Evolutionary conservation across 2,797 vertebrate genomes (phyloP), one percentile per base, ranked within the genome.

Genomic region (Miichthys miiuy): DNA sequence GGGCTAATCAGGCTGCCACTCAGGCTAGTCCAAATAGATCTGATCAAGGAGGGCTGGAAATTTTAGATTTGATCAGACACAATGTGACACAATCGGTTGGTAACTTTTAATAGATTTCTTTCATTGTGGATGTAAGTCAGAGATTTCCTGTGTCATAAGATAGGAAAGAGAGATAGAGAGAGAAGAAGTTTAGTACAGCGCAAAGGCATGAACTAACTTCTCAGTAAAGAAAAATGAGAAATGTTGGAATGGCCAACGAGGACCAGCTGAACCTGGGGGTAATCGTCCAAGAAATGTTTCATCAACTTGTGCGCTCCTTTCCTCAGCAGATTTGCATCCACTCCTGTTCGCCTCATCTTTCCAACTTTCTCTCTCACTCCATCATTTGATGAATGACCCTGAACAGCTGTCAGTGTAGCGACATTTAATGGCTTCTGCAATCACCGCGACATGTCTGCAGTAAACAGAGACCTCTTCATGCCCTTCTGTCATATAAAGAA

Each of bases 221-320:
- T 77, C 57, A 38, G 56, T 72, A 42, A 69, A 65, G 42, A 52
- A 67, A 85, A 79, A 38, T 42, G 77, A 83, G 68, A 82, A 63
- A 71, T 69, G 62, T 88, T 50, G 67, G 68, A 80, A 78, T 67
- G 72, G 65, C 61, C 72, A 67, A 54, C 6, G 20, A 74, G 74
- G 75, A 80, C 68, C 66, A 30, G 69, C 48, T 91, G 89, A 93
- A 91, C 90, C 90, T 91, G 88, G 79, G 75, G 86, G 86, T 94
- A 94, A 94, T 93, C 80, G 80, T 91, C 90, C 93, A 91, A 75
- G 80, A 91, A 90, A 92, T 91, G 88, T 92, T 92, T 93, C 90
- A 93, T 93, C 91, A 92, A 91, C 85, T 86, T 71, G 48, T 47
- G 61, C 17, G 30, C 79, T 85, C 72, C 83, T 72, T 87, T 91